Evolutionary conservation across 2,797 vertebrate species (phyloP).

Genomic region (Hydrophis major): DNA sequence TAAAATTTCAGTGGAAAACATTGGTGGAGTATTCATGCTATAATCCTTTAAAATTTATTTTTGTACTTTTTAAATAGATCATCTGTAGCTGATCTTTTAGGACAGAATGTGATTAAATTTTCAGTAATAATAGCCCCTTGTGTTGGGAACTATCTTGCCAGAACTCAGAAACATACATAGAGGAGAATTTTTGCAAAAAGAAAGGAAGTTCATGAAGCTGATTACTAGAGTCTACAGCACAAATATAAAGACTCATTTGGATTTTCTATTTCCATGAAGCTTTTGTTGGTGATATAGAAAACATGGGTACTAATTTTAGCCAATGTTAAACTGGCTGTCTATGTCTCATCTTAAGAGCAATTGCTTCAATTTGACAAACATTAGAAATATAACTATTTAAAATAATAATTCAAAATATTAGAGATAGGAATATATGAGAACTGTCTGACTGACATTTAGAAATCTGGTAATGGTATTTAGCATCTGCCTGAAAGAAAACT

Average conservation of each 20-base stretch:
- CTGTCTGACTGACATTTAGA: constrained; percentile 3
- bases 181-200: neutral
- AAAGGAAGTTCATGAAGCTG: neutral
- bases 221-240: neutral
- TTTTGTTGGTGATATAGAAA: neutral
- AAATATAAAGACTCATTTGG: neutral
- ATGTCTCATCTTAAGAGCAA: constrained; percentile 17
- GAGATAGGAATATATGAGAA: neutral
- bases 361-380: neutral
- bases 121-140: neutral
- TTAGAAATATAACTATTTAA: neutral
- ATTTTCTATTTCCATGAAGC: neutral
- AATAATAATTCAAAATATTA: constrained; percentile 16
- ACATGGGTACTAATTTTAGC: neutral
- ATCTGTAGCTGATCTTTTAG: neutral
- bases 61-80: neutral
- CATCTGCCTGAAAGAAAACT: constrained; percentile 36
- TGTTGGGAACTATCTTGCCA: neutral
- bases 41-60: neutral
- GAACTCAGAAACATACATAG: neutral
- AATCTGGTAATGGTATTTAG: neutral
- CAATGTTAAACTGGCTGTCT: neutral
- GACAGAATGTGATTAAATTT: neutral
- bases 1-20: neutral
- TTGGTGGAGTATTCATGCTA: neutral